Base-by-base conservation (phyloP, 2,888 invertebrate genomes). In the Aporophyla lueneburgensis region DNA sequence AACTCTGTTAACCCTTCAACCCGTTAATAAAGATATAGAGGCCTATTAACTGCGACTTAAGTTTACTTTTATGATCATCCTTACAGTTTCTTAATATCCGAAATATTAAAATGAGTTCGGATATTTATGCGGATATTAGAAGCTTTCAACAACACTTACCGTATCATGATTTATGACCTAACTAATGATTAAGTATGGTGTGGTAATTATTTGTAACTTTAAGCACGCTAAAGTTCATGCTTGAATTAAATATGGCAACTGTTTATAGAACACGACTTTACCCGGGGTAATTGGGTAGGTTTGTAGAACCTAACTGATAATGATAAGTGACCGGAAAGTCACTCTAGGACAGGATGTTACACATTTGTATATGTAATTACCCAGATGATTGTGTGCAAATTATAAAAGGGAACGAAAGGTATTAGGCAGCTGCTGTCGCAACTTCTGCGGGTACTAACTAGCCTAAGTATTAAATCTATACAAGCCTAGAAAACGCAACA, bases 21-120 rank as follows among this genome's bases (percentile, higher is more conserved):
- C 91, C 91, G 92, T 94, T 95, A 95, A 95, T 96, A 94, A 95
- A 96, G 95, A 96, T 96, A 95, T 95, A 94, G 94, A 93, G 91
- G 91, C 93, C 95, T 94, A 95, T 96, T 96, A 96, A 93, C 93
- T 85, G 86, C 87, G 88, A 89, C 89, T 89, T 88, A 89, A 91
- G 91, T 91, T 92, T 83, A 83, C 74, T 84, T 88, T 94, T 93
- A 93, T 92, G 93, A 92, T 92, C 88, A 90, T 86, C 89, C 89
- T 46, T 90, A 89, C 88, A 84, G 85, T 86, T 82, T 72, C 74
- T 86, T 83, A 81, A 83, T 74, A 58, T 51, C 53, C 59, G 53
- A 54, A 69, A 82, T 76, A 74, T 69, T 69, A 49, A 27, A 54
- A 65, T 63, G 33, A 80, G 53, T 16, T 59, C 14, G 24, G 59